Conservation (phyloP, 2,113 vertebrate genomes). For the Azemiops feae region DNA sequence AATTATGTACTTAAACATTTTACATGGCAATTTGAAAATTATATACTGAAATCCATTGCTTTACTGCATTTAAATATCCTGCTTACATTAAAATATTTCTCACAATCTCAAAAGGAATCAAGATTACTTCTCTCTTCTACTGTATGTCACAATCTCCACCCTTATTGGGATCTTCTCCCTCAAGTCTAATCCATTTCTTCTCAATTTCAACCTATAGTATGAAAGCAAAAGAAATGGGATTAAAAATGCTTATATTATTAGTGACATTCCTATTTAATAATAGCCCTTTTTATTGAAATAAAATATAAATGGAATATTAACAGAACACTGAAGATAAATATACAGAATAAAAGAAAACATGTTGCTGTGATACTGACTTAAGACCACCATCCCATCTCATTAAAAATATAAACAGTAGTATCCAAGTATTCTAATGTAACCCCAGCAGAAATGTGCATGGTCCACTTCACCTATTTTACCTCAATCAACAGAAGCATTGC, state of each 20-base stretch:
- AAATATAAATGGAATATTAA: neutral
- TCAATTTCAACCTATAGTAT: conserved; percentile 89
- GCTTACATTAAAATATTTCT: conserved; percentile 26
- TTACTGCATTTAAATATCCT: conserved; percentile 27
- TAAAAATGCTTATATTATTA: neutral
- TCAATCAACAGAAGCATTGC: neutral
- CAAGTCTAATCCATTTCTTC: conserved; percentile 88
- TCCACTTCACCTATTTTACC: neutral
- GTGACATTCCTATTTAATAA: neutral
- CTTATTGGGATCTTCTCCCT: conserved; percentile 80
- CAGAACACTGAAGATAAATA: neutral
- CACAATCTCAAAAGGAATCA: neutral
- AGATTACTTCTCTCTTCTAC: conserved; percentile 28
- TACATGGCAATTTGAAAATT: neutral
- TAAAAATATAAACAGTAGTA: neutral
- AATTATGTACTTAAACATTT: conserved; percentile 17
- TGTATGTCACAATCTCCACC: conserved; percentile 83
- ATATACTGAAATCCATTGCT: neutral
- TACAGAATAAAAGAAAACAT: neutral
- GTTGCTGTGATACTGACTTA: neutral
- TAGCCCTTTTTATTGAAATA: neutral
- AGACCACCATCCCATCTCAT: neutral
- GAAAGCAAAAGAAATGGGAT: conserved; percentile 43
- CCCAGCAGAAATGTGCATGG: neutral
- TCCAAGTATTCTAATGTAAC: too few relatives aligned